Evolutionary conservation across 2,797 vertebrate genomes (phyloP).

Genomic region (Mico argentatus): DNA sequence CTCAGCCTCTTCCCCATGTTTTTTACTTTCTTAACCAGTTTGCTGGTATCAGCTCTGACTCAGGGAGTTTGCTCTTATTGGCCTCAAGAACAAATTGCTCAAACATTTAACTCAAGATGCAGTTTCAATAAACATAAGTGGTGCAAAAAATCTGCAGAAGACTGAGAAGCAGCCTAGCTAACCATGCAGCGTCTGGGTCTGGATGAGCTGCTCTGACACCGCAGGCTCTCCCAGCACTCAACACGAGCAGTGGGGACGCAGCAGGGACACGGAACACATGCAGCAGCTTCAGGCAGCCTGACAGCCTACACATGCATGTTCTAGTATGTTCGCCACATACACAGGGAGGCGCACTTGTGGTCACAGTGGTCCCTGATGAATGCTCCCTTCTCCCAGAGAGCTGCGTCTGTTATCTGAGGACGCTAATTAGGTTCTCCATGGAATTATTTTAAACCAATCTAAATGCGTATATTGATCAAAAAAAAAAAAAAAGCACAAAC

Average conservation of each 20-base stretch:
- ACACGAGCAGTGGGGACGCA: fast-evolving
- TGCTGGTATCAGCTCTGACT: fast-evolving
- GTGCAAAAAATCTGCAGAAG: neutral
- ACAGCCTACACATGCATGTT: neutral
- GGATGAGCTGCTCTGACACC: fast-evolving
- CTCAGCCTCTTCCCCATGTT: fast-evolving
- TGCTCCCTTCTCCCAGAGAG: neutral
- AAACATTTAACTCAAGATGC: neutral
- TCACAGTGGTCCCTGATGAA: fast-evolving
- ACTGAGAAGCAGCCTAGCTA: neutral
- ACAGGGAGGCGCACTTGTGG: fast-evolving
- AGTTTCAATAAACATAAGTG: neutral
- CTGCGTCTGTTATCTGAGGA: neutral
- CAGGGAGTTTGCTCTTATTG: neutral
- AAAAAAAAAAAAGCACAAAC: neutral
- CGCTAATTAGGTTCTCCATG: neutral
- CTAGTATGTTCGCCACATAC: fast-evolving
- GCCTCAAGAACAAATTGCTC: neutral
- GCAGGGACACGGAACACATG: fast-evolving
- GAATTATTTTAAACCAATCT: neutral
- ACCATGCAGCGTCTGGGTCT: fast-evolving
- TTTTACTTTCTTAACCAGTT: neutral
- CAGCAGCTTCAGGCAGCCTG: fast-evolving
- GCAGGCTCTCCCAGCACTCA: fast-evolving
- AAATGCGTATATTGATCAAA: neutral